Evolutionary conservation across 2,888 invertebrate species (phyloP), one percentile per base, ranked within the genome.

Genomic region (Eupithecia pulchellata): DNA sequence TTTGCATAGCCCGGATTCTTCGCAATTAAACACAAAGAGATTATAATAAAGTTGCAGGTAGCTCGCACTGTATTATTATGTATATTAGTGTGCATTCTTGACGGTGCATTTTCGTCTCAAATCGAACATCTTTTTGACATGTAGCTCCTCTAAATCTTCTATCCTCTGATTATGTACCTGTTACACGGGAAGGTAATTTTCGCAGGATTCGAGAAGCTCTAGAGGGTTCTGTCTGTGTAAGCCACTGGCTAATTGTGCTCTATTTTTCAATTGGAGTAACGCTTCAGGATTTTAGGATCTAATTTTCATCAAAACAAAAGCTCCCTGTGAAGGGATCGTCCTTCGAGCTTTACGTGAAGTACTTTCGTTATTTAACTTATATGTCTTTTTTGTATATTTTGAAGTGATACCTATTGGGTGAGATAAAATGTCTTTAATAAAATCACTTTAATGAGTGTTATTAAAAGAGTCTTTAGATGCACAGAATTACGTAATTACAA

Each of bases 231-330:
- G 57, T 72, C 67, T 14, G 57, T 61, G 64, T 60, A 73, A 73
- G 72, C 72, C 66, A 69, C 63, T 67, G 69, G 69, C 67, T 72
- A 69, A 69, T 72, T 73, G 69, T 63, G 72, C 64, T 55, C 42
- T 61, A 57, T 66, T 60, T 64, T 73, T 63, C 63, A 72, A 66
- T 72, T 67, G 60, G 36, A 69, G 58, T 58, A 42, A 57, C 34
- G 61, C n/a, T 36, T 36, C 8, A 4, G 64, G 64, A 66, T 63
- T 64, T 34, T 9, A n/a, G 57, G 58, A 13, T 39, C 9, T 58
- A 34, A 65, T 65, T 72, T 71, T 68, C 65, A 72, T 68, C 34
- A 66, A 47, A 47, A 47, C 47, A 20, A 47, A 4, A 39, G n/a
- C 39, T n/a, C 39, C 39, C n/a, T n/a, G n/a, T n/a, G 39, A 20